These are phyloP conservation scores for Actinernus sp. DNA, from an alignment of 92 coral and sea anemone genomes.

Conservation along the genomic window DNA sequence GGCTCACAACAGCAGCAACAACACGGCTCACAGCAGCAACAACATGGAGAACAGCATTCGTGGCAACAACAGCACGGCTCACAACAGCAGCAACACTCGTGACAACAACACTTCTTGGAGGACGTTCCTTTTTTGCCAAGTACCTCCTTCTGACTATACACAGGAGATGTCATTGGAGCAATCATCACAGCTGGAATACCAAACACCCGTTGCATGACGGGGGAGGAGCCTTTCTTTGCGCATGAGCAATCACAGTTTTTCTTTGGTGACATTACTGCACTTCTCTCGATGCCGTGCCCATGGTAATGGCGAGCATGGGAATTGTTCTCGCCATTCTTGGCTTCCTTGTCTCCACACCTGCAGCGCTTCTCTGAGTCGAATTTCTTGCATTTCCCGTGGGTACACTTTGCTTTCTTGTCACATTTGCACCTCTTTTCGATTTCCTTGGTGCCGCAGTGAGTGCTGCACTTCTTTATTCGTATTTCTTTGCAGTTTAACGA, in stretches of 20 bases:
- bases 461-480: neutral
- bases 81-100: conserved; percentile 58
- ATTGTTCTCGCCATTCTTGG: conserved; percentile 9
- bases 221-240: conserved; percentile 12
- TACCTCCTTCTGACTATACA: neutral
- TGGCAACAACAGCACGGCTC: conserved; percentile 75
- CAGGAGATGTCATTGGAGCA: conserved; percentile 21
- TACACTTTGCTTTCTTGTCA: conserved; percentile 11
- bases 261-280: neutral
- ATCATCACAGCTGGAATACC: conserved; percentile 45
- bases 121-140: conserved; percentile 10
- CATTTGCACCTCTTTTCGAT: conserved; percentile 31
- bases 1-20: conserved; percentile 67
- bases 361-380: conserved; percentile 43
- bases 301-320: conserved; percentile 4
- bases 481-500: neutral
- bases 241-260: conserved; percentile 50
- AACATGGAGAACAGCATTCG: conserved; percentile 69
- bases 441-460: conserved; percentile 1
- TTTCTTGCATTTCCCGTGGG: conserved; percentile 5
- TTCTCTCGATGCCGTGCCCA: conserved; percentile 27
- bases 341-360: conserved; percentile 39
- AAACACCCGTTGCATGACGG: conserved; percentile 37
- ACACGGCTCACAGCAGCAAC: conserved; percentile 60
- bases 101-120: conserved; percentile 42